These are phyloP conservation scores for Antrozous pallidus DNA, from an alignment of 2,797 vertebrate species.

Conservation along the genomic window DNA sequence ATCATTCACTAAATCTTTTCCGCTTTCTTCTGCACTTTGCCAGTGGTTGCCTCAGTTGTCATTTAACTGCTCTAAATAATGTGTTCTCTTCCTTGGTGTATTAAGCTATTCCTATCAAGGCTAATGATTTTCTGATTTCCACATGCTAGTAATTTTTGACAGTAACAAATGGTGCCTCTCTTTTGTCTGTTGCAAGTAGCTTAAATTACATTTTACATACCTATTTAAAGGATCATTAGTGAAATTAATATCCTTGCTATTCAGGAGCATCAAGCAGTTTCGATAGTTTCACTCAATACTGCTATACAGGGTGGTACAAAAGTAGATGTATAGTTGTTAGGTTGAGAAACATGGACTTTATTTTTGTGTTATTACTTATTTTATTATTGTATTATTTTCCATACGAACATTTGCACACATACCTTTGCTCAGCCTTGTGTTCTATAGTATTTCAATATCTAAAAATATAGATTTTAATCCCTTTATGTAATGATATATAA, in stretches of 20 bases:
- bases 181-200: conserved; percentile 80
- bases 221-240: conserved; percentile 86
- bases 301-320: background rate
- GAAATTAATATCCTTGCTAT: conserved; percentile 83
- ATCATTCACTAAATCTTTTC: conserved; percentile 77
- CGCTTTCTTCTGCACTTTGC: conserved; percentile 72
- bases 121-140: conserved; percentile 86
- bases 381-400: background rate
- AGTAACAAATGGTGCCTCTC: conserved; percentile 81
- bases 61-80: conserved; percentile 83
- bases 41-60: conserved; percentile 80
- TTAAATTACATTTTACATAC: conserved; percentile 85
- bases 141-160: conserved; percentile 81
- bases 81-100: conserved; percentile 79
- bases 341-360: background rate
- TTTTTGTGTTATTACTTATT: background rate
- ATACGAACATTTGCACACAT: background rate
- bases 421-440: background rate
- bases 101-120: conserved; percentile 82
- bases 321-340: background rate
- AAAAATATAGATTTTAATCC: background rate
- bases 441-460: background rate
- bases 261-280: conserved; percentile 72
- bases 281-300: conserved; percentile 56
- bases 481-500: background rate